These are phyloP conservation scores for Cremastobaeus sp. DNA, from an alignment of 2,888 invertebrate species.

Conservation along the genomic window DNA sequence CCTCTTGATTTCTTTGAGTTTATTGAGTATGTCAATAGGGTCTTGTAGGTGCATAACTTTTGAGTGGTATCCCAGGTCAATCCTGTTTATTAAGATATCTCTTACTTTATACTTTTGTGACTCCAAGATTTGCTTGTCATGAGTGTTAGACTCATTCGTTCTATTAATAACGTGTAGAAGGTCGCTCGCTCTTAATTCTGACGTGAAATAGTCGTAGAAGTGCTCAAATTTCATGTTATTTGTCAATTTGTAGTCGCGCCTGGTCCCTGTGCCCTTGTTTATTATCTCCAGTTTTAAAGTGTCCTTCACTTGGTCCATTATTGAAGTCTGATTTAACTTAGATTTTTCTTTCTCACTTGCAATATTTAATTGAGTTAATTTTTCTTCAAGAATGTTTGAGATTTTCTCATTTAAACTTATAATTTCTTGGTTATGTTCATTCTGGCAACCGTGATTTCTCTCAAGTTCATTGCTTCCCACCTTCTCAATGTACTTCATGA, in stretches of 20 bases:
- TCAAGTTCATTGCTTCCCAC: no score
- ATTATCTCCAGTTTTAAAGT: constrained; percentile 1
- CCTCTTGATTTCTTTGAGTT: constrained; percentile 56
- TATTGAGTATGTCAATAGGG: constrained; percentile 53
- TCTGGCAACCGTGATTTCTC: no score
- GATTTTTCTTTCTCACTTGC: no score
- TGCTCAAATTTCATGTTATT: neutral
- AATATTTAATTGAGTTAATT: no score
- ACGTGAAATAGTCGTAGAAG: constrained; percentile 1
- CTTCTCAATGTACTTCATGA: no score
- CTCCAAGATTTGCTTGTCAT: constrained; percentile 8
- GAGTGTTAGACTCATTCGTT: neutral
- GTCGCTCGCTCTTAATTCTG: neutral
- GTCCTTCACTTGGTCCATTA: no score
- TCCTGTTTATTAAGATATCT: constrained; percentile 59
- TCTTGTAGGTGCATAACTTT: constrained; percentile 54
- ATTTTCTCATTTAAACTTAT: no score
- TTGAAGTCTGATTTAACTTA: no score
- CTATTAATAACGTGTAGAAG: neutral
- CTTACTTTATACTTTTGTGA: constrained; percentile 58
- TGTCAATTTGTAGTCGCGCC: neutral
- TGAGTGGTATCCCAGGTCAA: constrained; percentile 56
- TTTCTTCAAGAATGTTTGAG: no score
- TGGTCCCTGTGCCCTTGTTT: neutral
- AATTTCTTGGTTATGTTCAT: no score